Evolutionary conservation across 1,140 invertebrate genomes (phyloP), one percentile per base, ranked within the genome.

Genomic region (Dreissena rostriformis): DNA sequence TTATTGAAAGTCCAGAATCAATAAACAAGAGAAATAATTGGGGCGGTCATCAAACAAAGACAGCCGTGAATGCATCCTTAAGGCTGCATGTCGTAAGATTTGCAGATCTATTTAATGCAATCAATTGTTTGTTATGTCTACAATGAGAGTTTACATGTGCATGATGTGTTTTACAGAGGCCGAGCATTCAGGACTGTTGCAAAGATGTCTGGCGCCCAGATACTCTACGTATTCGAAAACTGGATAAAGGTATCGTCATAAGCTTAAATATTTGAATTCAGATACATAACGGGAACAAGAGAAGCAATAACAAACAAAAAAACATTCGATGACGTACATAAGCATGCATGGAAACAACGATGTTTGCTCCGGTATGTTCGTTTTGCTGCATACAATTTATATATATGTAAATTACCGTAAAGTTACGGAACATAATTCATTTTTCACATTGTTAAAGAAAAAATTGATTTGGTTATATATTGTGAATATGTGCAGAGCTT

Each of bases 201-300:
- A 51, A 67, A 55, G 49, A 14, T 79, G 19, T n/a, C 65, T 15
- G 67, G 52, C 19, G 49, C 51, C 39, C 77, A 79, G 28, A 70
- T 79, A 28, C 17, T 55, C 26, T 24, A 55, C 70, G 22, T 79
- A 6, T 79, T 68, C 52, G 28, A 26, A 12, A 52, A 52, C 17
- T 79, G 77, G 77, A 79, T 51, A 70, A 79, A 57, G 67, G 77
- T 78, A 68, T 67, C 39, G 19, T n/a, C 19, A 63, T n/a, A 63
- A 5, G 19, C 7, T 2, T n/a, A n/a, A n/a, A n/a, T n/a, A n/a
- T n/a, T 63, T n/a, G 11, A 26, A n/a, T 26, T n/a, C 11, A 63
- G 19, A 26, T 63, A 26, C 2, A 63, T 63, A 63, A n/a, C 19
- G 24, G 19, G 11, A 5, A 26, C 19, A 63, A 63, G 2, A 5